Base-by-base conservation (phyloP, 2,797 vertebrate genomes). In the Sebastes minor region DNA sequence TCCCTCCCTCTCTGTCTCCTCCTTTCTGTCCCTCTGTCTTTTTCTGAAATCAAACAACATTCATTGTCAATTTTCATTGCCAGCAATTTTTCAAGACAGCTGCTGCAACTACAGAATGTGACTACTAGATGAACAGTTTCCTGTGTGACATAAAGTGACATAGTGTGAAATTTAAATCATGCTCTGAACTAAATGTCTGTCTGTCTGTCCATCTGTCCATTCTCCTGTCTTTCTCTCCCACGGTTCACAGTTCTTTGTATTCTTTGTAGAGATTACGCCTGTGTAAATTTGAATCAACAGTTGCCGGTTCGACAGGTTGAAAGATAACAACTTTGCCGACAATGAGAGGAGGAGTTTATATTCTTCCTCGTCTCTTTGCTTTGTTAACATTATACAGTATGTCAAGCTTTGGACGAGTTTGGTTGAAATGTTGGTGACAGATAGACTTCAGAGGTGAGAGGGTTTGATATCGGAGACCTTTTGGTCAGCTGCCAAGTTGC, bases 231-330 rank as follows among this genome's bases (percentile, higher is more conserved):
- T 6, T 18, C 11, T 32, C 25, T 35, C 84, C 38, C 65, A 59
- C 18, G 46, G 22, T 23, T 28, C 25, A 10, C 2, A 10, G 18
- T 10, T 55, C n/a, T 59, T 61, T 68, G 33, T 70, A 2, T 77
- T 57, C 42, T 65, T 33, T 53, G 28, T n/a, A 20, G 60, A 42
- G 60, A 75, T 80, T 68, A 69, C 16, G 3, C 22, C 20, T 30
- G 30, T 70, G 61, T 78, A n/a, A 56, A 80, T 84, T 46, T 59
- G n/a, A 23, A 32, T 46, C 22, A 3, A 38, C 38, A 82, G 53
- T 20, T 60, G 53, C 85, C 60, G 68, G 84, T 91, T 80, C 46
- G 82, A 73, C 71, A 62, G 57, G 76, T 69, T 59, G 23, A 73
- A 28, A 61, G 57, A 72, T 55, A 56, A 55, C 28, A 20, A 18